Conservation (phyloP, 2,888 invertebrate species). For the Steinernema carpocapsae region DNA sequence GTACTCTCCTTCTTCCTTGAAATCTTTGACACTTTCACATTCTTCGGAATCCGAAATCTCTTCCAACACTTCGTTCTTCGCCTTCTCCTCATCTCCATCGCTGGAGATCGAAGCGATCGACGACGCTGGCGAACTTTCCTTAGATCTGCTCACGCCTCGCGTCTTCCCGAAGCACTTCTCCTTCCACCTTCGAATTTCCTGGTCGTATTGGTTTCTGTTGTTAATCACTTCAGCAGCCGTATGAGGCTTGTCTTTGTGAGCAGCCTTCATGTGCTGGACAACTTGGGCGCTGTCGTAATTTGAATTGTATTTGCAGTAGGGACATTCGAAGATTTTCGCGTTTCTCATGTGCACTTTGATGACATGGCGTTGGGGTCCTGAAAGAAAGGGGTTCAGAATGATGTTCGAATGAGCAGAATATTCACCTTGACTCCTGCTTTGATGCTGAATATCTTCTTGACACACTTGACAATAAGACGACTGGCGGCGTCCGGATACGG, state of each 20-base stretch:
- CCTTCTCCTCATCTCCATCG: too few relatives aligned
- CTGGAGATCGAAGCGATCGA: too few relatives aligned
- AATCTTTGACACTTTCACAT: too few relatives aligned
- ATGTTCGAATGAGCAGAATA: background rate
- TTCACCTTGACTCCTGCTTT: background rate
- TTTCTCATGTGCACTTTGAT: background rate
- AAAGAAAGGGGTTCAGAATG: background rate
- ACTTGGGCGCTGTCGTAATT: background rate
- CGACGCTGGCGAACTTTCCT: background rate
- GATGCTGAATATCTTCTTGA: background rate
- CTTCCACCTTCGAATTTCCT: background rate
- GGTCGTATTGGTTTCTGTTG: background rate
- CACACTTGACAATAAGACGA: background rate
- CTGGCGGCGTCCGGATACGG: slow-evolving; percentile 9
- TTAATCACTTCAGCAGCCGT: background rate
- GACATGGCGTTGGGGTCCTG: background rate
- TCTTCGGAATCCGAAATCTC: too few relatives aligned
- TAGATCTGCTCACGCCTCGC: background rate
- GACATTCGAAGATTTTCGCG: background rate
- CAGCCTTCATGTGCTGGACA: background rate
- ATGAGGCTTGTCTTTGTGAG: background rate
- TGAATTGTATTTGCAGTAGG: slow-evolving; percentile 2
- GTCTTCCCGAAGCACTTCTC: slow-evolving; percentile 2
- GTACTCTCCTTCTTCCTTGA: too few relatives aligned
- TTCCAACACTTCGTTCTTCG: too few relatives aligned